These are phyloP conservation scores for Atta texana DNA, from an alignment of 1,140 invertebrate species.

Conservation along the genomic window DNA sequence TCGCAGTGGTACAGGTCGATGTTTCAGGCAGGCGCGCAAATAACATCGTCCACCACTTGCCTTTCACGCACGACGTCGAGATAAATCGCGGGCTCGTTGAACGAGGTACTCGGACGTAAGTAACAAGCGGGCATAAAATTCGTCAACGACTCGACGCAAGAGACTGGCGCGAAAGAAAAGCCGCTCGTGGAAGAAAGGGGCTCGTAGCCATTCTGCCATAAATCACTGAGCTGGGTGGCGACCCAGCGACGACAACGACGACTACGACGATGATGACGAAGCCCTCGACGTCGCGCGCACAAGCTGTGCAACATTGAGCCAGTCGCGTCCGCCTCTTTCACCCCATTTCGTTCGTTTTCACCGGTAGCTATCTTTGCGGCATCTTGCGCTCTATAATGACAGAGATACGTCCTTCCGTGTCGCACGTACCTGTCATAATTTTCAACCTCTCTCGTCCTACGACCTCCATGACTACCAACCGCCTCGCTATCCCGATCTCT, in stretches of 20 bases:
- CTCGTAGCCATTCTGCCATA: slow-evolving; percentile 36
- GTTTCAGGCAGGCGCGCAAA: slow-evolving; percentile 33
- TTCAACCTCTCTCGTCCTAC: slow-evolving; percentile 50
- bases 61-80: slow-evolving; percentile 24
- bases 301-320: slow-evolving; percentile 32
- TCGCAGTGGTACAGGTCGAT: slow-evolving; percentile 28
- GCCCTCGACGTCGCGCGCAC: slow-evolving; percentile 61
- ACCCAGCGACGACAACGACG: slow-evolving; percentile 36
- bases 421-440: slow-evolving; percentile 75
- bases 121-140: slow-evolving; percentile 57
- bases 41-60: slow-evolving; percentile 33
- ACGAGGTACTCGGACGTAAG: slow-evolving; percentile 48
- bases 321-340: slow-evolving; percentile 32
- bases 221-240: slow-evolving; percentile 39
- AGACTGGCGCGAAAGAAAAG: slow-evolving; percentile 6
- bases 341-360: slow-evolving; percentile 53
- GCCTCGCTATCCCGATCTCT: slow-evolving; percentile 48
- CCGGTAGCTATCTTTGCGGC: slow-evolving; percentile 42
- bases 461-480: slow-evolving; percentile 53
- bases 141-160: slow-evolving; percentile 34
- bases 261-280: slow-evolving; percentile 40
- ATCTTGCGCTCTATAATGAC: slow-evolving; percentile 61
- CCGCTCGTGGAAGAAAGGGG: slow-evolving; percentile 29
- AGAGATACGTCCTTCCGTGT: slow-evolving; percentile 59
- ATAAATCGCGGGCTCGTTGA: slow-evolving; percentile 59